Conservation (phyloP, 1,140 invertebrate species). For the Nebria ingens region DNA sequence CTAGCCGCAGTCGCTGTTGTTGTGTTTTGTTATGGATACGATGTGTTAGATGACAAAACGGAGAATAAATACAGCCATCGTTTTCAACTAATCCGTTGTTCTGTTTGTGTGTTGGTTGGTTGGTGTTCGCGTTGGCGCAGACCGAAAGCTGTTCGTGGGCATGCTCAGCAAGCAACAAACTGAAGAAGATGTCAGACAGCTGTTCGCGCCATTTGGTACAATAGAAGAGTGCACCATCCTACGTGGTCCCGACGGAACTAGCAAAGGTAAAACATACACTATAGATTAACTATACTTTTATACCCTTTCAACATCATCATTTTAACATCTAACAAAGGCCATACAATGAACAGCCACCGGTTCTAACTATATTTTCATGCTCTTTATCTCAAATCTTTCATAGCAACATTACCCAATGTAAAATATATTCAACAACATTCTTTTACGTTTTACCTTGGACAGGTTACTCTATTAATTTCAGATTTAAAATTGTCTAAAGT, state of each 20-base stretch:
- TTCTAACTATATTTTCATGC: background rate
- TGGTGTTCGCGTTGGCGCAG: no score
- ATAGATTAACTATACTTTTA: no score
- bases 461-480: no score
- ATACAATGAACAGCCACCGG: background rate
- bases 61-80: no score
- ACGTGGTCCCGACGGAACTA: constrained; percentile 89
- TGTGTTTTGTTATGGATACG: background rate
- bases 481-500: no score
- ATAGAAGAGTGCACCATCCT: constrained; percentile 99
- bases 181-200: constrained; percentile 94
- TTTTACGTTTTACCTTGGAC: no score
- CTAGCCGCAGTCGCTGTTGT: background rate
- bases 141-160: constrained; percentile 98
- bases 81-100: background rate
- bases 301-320: background rate
- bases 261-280: constrained; percentile 73
- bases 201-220: constrained; percentile 91
- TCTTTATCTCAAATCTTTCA: background rate
- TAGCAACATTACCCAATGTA: no score
- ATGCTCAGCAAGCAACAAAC: constrained; percentile 99
- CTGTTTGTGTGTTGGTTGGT: no score
- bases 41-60: no score
- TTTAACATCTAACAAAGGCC: background rate
- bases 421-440: no score